Evolutionary conservation across 1,140 invertebrate genomes (phyloP).

Genomic region (Eubasilissa regina): DNA sequence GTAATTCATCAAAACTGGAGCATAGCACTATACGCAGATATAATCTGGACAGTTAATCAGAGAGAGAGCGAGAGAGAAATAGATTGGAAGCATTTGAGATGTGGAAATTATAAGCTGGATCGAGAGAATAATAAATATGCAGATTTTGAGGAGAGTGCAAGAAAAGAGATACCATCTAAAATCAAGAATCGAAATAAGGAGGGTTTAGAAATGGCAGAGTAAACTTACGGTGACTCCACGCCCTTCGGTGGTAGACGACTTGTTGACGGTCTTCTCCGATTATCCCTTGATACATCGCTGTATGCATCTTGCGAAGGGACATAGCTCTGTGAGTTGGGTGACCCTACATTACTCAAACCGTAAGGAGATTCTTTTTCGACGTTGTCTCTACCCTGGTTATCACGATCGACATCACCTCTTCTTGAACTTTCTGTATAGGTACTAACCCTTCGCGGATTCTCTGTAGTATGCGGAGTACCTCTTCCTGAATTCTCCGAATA

Average conservation of each 20-base stretch:
- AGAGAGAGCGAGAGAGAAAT: too few species aligned
- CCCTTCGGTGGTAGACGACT: neutral
- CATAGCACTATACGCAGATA: too few species aligned
- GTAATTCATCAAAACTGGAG: too few species aligned
- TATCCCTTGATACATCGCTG: neutral
- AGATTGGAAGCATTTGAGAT: too few species aligned
- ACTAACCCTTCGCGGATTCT: neutral
- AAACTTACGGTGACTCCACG: conserved; percentile 7
- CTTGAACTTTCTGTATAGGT: neutral
- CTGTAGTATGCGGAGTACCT: neutral
- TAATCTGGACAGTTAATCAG: too few species aligned
- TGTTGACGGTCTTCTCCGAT: neutral
- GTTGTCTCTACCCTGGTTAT: neutral
- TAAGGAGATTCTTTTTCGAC: neutral
- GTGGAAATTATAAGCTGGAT: too few species aligned
- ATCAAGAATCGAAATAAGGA: too few species aligned
- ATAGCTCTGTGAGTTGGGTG: neutral
- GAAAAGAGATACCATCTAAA: too few species aligned
- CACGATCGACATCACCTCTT: neutral
- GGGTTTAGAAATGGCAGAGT: too few species aligned
- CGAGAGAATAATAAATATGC: too few species aligned
- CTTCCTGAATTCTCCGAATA: neutral
- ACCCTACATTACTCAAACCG: neutral
- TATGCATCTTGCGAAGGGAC: neutral
- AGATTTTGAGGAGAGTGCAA: too few species aligned